These are phyloP conservation scores for Chrysaora quinquecirrha DNA, from an alignment of 30 jellyfish, hydroid and myxozoan genomes.

Conservation along the genomic window DNA sequence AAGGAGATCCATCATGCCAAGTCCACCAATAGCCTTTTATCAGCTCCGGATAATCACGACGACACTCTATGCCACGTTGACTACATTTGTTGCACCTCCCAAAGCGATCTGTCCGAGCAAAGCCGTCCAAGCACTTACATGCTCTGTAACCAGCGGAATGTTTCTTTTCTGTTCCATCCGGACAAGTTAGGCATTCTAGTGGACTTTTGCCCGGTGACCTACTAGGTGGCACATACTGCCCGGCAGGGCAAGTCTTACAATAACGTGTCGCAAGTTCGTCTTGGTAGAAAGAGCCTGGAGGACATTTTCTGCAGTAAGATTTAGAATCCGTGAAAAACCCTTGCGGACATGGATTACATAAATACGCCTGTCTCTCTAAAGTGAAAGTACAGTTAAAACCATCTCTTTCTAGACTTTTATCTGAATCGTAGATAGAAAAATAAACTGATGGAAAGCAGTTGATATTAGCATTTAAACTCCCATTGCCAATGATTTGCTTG, in stretches of 20 bases:
- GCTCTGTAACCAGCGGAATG: slow-evolving; percentile 38
- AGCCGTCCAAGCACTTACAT: slow-evolving; percentile 44
- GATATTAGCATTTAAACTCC: slow-evolving; percentile 1
- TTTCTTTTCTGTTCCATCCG: slow-evolving; percentile 48
- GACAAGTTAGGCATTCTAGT: slow-evolving; percentile 52
- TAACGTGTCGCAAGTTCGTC: slow-evolving; percentile 25
- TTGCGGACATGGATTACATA: slow-evolving; percentile 58
- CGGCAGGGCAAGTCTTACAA: slow-evolving; percentile 49
- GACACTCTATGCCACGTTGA: slow-evolving; percentile 29
- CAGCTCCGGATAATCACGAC: slow-evolving; percentile 22
- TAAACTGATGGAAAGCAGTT: slow-evolving; percentile 43
- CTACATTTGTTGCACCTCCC: slow-evolving; percentile 37
- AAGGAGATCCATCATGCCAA: slow-evolving; percentile 20
- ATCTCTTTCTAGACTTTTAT: slow-evolving; percentile 2
- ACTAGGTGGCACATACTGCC: slow-evolving; percentile 46
- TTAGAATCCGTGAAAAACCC: no score
- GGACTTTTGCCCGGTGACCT: slow-evolving; percentile 46
- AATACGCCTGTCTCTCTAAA: not conserved
- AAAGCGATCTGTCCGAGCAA: slow-evolving; percentile 38
- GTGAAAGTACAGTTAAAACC: slow-evolving; percentile 41
- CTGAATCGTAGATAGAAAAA: not conserved
- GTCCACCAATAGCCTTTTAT: slow-evolving; percentile 49
- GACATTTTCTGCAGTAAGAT: slow-evolving; percentile 25
- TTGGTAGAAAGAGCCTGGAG: slow-evolving; percentile 56
- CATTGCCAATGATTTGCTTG: not conserved